Conservation (phyloP, 1,140 invertebrate genomes). For the Drosophila nannoptera region DNA sequence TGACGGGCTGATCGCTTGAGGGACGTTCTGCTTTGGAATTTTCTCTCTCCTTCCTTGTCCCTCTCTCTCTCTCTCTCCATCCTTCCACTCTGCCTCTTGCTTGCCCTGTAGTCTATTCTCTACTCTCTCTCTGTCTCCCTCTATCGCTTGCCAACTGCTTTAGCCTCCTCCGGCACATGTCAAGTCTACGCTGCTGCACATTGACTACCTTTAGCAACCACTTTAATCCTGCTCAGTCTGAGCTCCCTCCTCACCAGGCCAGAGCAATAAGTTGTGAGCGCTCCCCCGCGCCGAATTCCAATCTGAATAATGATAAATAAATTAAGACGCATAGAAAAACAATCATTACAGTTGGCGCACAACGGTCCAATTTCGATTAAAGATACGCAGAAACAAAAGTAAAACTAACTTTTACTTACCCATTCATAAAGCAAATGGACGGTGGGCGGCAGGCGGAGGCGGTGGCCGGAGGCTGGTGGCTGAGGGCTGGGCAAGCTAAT, state of each 20-base stretch:
- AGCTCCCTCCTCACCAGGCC: neutral
- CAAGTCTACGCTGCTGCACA: neutral
- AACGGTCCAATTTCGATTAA: constrained; percentile 63
- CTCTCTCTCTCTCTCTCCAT: no score
- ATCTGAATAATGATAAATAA: constrained; percentile 70
- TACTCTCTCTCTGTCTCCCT: no score
- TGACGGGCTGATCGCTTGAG: no score
- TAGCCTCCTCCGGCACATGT: no score
- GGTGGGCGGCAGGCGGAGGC: neutral
- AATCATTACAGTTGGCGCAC: constrained; percentile 65
- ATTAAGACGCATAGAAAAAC: constrained; percentile 65
- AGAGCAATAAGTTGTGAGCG: constrained; percentile 20
- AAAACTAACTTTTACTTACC: constrained; percentile 65
- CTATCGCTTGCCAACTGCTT: no score
- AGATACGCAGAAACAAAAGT: constrained; percentile 48
- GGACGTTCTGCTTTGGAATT: no score
- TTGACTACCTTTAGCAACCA: constrained; percentile 18
- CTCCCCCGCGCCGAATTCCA: constrained; percentile 18
- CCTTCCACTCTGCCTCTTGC: no score
- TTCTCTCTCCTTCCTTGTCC: no score
- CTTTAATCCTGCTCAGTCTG: constrained; percentile 16
- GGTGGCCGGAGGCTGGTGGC: neutral
- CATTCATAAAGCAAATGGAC: constrained; percentile 62
- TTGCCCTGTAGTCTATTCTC: no score
- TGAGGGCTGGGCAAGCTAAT: neutral